Evolutionary conservation across 2,113 vertebrate species (phyloP), one percentile per base, ranked within the genome.

Genomic region (Chrysemys picta): DNA sequence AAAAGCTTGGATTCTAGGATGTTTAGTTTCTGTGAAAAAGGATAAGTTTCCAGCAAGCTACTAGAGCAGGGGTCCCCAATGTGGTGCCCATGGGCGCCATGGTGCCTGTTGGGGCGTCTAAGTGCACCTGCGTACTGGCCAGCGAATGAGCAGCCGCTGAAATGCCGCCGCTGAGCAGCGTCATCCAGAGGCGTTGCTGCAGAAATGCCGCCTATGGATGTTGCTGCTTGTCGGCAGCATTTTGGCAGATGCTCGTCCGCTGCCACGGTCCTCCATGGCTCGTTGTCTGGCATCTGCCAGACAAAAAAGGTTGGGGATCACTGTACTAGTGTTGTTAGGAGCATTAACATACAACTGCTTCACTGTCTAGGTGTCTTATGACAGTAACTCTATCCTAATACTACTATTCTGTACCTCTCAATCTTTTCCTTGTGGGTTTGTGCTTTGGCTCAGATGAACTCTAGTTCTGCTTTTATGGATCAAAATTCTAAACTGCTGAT

Each of bases 391-490:
- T 75, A 42, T 42, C 21, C 21, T 27, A 29, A 27, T 56, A 56
- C 14, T 56, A 56, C 14, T 1, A 72, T 75, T 53, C 91, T 89
- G 42, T 88, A 0, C 82, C 45, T 24, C 1, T 52, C 72, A 22
- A 42, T 42, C n/a, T 75, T 85, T 21, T 89, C 80, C 90, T 29
- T 54, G 42, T 57, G 29, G 4, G 0, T 52, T 91, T 95, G 56
- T 45, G 53, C 5, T 0, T 80, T 88, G 57, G 17, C 50, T 94
- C 65, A 79, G 75, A 57, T 12, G 29, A 31, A 42, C 65, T 80
- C 19, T 47, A 38, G 21, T 90, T 95, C 56, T 78, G 83, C 21
- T 94, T 91, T 96, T 85, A 78, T 80, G 45, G 83, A 38, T 78
- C 87, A 92, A 78, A 91, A 62, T 62, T 86, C 69, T 72, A 72